Evolutionary conservation across 2,797 vertebrate genomes (phyloP).

Genomic region (Neopelma chrysocephalum): DNA sequence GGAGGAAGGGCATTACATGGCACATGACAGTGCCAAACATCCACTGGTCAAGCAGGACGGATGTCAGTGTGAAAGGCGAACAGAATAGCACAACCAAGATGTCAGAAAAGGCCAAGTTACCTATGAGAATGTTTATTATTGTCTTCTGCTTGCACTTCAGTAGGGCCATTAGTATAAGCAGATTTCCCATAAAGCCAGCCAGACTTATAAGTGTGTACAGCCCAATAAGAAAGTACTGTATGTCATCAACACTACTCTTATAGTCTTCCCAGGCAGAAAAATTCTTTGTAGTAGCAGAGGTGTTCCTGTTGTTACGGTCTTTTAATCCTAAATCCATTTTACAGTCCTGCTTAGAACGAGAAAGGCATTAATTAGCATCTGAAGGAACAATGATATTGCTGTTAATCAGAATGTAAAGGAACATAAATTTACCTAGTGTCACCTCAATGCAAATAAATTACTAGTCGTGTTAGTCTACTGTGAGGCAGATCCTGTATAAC

Average conservation of each 20-base stretch:
- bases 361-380: constrained; percentile 60
- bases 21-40: constrained; percentile 83
- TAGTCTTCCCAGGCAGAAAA: constrained; percentile 83
- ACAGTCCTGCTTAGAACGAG: constrained; percentile 66
- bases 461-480: background rate
- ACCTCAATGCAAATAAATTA: background rate
- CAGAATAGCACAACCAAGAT: constrained; percentile 84
- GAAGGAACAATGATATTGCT: background rate
- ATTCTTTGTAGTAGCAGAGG: constrained; percentile 59
- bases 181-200: constrained; percentile 81
- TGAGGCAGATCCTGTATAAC: background rate
- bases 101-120: constrained; percentile 83
- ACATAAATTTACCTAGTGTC: background rate
- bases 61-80: constrained; percentile 82
- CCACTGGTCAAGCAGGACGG: constrained; percentile 81
- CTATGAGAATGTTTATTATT: constrained; percentile 81
- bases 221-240: constrained; percentile 83
- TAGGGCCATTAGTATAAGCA: constrained; percentile 78
- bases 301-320: constrained; percentile 71
- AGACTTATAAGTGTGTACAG: constrained; percentile 82
- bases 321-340: constrained; percentile 78
- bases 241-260: constrained; percentile 79
- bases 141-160: constrained; percentile 79
- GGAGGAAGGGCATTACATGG: constrained; percentile 82
- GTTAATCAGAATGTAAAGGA: background rate